These are phyloP conservation scores for Sparidentex hasta DNA, from an alignment of 2,797 vertebrate genomes.

Conservation along the genomic window DNA sequence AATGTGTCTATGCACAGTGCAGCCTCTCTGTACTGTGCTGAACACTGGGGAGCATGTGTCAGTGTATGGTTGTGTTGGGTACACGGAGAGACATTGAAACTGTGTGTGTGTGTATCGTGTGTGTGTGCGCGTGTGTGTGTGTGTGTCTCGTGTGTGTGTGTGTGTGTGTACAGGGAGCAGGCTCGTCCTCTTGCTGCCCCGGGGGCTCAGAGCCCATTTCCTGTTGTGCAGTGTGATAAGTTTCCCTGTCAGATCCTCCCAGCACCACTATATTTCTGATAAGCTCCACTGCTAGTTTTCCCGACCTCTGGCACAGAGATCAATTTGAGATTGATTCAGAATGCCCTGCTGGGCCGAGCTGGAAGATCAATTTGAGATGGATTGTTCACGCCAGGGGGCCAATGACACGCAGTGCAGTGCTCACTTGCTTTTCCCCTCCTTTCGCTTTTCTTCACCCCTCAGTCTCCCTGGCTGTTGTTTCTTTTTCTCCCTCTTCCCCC, in stretches of 20 bases:
- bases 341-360: conserved; percentile 87
- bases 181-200: conserved; percentile 79
- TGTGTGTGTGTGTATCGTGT: conserved; percentile 49
- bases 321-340: conserved; percentile 91
- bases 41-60: conserved; percentile 72
- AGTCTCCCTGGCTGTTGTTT: conserved; percentile 63
- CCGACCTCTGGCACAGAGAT: conserved; percentile 89
- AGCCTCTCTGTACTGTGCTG: conserved; percentile 52
- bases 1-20: conserved; percentile 42
- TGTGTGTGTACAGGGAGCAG: conserved; percentile 61
- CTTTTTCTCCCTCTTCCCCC: conserved; percentile 67
- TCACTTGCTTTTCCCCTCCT: conserved; percentile 74
- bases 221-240: conserved; percentile 89
- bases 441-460: conserved; percentile 79
- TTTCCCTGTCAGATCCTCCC: conserved; percentile 90
- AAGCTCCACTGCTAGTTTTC: conserved; percentile 90
- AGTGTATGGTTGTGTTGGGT: conserved; percentile 60
- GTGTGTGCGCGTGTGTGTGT: conserved; percentile 40
- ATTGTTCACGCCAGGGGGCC: conserved; percentile 87
- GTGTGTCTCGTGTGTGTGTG: conserved; percentile 37
- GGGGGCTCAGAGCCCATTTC: conserved; percentile 86
- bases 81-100: conserved; percentile 67
- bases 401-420: conserved; percentile 82
- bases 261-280: conserved; percentile 91
- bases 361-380: conserved; percentile 90